Base-by-base conservation (phyloP, 92 coral and sea anemone genomes). In the Epizoanthus ramosus region DNA sequence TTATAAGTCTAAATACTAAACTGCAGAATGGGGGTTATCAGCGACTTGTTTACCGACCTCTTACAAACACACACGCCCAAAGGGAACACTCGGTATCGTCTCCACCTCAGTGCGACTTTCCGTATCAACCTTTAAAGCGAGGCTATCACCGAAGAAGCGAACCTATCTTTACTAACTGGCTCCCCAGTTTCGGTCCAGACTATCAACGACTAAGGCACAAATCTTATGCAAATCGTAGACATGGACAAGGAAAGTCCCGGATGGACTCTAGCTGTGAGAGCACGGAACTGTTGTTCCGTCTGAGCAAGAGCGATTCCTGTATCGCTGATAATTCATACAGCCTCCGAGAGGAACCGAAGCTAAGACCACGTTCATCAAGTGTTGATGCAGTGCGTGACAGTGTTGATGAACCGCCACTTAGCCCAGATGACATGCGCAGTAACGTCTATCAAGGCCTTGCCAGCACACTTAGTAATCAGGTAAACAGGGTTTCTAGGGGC, bases 121-220 rank as follows among this genome's bases (percentile, higher is more conserved):
- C 71, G n/a, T 77, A 77, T 77, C 60, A 77, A 15, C 18, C 71
- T 7, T 24, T 61, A 22, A 63, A 77, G 63, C n/a, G 58, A 9
- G 16, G 59, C 15, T 5, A 15, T 37, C 41, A 6, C 21, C 43
- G 82, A 39, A 22, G 15, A 43, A 77, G 82, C 28, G 71, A 60
- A 6, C 59, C 66, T 3, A 33, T 22, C 22, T 13, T 31, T 13
- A 56, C 19, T 12, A 45, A 76, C 17, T 6, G 45, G 58, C 57
- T 77, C 8, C 71, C 70, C 0, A 77, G 57, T 6, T 77, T 77
- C 15, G 82, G 24, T 7, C 70, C 58, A 2, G 41, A 63, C 19
- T 77, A 77, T 39, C 82, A 77, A 15, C 71, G 63, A 14, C 82
- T 77, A 15, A 77, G 82, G 25, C 39, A 77, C 12, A 77, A 77